These are phyloP conservation scores for Falco punctatus DNA, from an alignment of 2,113 vertebrate genomes.

Conservation along the genomic window DNA sequence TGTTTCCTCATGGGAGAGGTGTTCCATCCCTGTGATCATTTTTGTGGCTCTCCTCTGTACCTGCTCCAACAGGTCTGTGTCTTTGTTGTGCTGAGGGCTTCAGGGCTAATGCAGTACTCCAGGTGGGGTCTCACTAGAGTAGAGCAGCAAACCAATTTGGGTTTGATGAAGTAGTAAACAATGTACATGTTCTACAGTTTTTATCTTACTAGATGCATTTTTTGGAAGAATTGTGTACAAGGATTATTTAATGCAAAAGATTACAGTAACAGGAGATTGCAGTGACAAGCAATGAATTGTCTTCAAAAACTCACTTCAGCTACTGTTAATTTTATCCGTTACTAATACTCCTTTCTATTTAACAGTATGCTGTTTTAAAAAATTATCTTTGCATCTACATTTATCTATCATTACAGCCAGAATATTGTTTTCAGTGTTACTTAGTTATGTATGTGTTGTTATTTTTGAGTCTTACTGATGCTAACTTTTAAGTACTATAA, in stretches of 20 bases:
- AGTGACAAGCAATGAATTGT: background rate
- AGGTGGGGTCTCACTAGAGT: background rate
- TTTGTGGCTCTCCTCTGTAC: background rate
- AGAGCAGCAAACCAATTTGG: background rate
- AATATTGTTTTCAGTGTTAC: background rate
- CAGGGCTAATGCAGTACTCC: background rate
- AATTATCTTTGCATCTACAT: background rate
- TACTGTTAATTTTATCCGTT: background rate
- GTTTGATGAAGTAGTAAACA: background rate
- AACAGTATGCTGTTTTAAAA: background rate
- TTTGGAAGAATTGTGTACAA: background rate
- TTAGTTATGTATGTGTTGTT: background rate
- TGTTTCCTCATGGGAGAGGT: background rate
- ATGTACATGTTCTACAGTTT: background rate
- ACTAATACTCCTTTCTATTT: background rate
- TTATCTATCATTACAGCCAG: background rate
- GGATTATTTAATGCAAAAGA: background rate
- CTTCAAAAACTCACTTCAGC: background rate
- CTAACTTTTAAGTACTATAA: background rate
- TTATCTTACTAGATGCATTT: background rate
- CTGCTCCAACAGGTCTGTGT: fast-evolving
- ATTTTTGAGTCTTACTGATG: background rate
- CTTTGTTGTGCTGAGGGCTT: background rate
- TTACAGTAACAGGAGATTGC: background rate
- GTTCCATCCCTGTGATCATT: background rate